Evolutionary conservation across 2,113 vertebrate species (phyloP), one percentile per base, ranked within the genome.

Genomic region (Symphodus melops): DNA sequence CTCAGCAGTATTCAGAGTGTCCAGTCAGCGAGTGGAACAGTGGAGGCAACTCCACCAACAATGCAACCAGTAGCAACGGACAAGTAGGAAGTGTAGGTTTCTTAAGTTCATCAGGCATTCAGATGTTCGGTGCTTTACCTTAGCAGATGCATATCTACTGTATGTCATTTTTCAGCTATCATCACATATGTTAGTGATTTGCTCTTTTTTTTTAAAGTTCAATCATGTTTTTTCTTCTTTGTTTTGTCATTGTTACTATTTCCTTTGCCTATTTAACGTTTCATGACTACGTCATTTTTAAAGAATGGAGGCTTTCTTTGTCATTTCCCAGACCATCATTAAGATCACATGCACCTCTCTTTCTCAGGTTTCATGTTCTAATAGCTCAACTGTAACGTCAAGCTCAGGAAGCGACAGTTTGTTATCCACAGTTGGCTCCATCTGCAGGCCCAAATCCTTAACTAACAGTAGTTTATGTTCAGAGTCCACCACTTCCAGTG

Each of bases 331-430:
- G 13, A 70, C 84, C 64, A 17, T 77, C 70, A 75, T 88, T 91
- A 88, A 91, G 89, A 77, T 75, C 76, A 83, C 94, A 74, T 95
- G 85, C 92, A 82, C 90, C 95, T 94, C 72, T 94, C 90, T 90
- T 85, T 93, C 93, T 84, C 92, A 96, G 95, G 93, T 95, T 86
- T 95, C 93, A 88, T 96, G 93, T 94, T 94, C 94, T 92, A 94
- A 93, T 94, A 95, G 94, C 92, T 90, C 94, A 73, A 90, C 94
- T 86, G 91, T 96, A 92, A 95, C 94, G 42, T 92, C 95, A 82
- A 92, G 93, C 92, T 95, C 95, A 94, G 95, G 94, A 93, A 95
- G 93, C 89, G 92, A 94, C 94, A 94, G 93, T 92, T 95, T 95
- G 91, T 92, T 95, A 87, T 96, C 95, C 91, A 93, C 94, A 85